phyloP scores from a whole-genome alignment of 1,140 invertebrate species.

The Bombus confusus region DNA sequence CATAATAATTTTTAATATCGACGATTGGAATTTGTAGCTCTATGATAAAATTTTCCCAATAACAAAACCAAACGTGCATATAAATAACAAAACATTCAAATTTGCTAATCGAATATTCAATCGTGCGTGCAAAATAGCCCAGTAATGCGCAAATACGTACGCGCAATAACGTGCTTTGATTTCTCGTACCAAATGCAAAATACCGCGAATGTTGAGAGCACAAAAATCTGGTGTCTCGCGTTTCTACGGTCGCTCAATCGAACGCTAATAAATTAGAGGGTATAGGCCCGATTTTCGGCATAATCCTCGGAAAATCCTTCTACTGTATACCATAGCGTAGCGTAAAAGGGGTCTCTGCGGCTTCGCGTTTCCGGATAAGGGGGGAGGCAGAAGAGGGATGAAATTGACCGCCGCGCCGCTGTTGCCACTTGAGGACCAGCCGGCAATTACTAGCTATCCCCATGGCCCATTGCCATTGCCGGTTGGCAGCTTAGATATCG shows the following conservation, averaged over 20 bases:
- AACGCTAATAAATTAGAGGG: conserved; percentile 57
- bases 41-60: too few species aligned
- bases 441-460: conserved; percentile 71
- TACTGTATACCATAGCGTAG: conserved; percentile 49
- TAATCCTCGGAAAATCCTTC: conserved; percentile 67
- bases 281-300: conserved; percentile 43
- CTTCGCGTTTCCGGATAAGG: conserved; percentile 60
- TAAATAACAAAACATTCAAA: too few species aligned
- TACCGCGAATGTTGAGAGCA: too few species aligned
- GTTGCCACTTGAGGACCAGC: conserved; percentile 72
- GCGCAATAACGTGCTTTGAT: too few species aligned
- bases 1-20: too few species aligned
- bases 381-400: conserved; percentile 50
- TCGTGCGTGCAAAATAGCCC: too few species aligned
- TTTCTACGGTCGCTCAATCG: conserved; percentile 40
- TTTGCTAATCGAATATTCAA: too few species aligned
- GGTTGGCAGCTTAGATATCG: conserved; percentile 60
- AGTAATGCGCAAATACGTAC: too few species aligned
- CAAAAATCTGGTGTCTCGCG: background rate
- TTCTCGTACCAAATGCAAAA: too few species aligned
- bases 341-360: conserved; percentile 66
- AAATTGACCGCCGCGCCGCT: conserved; percentile 72
- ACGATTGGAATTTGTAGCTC: too few species aligned
- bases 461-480: conserved; percentile 73
- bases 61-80: too few species aligned